phyloP scores from a whole-genome alignment of 2,797 vertebrate genomes.

The Sebastes dallii region DNA sequence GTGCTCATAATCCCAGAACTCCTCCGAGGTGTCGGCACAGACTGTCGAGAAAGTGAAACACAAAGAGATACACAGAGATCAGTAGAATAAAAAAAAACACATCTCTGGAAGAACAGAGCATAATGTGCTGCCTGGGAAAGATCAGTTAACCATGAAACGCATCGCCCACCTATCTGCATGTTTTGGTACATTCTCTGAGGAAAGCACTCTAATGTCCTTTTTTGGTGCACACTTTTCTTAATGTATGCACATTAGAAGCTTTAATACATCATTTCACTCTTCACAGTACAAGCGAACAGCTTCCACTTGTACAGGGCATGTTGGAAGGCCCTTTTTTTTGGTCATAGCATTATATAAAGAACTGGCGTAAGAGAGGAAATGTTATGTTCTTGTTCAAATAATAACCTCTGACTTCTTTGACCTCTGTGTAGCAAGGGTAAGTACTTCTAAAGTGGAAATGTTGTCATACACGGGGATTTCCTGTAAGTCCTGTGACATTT shows the following conservation, averaged over 20 bases:
- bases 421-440: background rate
- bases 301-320: background rate
- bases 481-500: constrained; percentile 15
- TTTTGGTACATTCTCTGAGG: background rate
- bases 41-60: background rate
- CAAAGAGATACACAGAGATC: background rate
- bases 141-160: background rate
- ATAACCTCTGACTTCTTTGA: background rate
- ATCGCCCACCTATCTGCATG: background rate
- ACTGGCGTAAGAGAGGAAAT: background rate
- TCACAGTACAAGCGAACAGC: background rate
- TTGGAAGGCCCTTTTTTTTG: background rate
- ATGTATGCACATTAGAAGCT: background rate
- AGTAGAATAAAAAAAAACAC: background rate
- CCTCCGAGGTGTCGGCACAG: constrained; percentile 54
- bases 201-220: background rate
- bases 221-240: background rate
- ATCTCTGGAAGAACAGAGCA: background rate
- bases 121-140: background rate
- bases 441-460: background rate
- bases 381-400: background rate
- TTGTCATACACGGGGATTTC: background rate
- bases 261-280: background rate
- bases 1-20: constrained; percentile 87
- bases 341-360: background rate